Percentiles rank a stretch among this genome's conserved stretches.
Evolutionary conservation across 2,797 vertebrate genomes (phyloP).

Genomic region (Betta splendens): DNA sequence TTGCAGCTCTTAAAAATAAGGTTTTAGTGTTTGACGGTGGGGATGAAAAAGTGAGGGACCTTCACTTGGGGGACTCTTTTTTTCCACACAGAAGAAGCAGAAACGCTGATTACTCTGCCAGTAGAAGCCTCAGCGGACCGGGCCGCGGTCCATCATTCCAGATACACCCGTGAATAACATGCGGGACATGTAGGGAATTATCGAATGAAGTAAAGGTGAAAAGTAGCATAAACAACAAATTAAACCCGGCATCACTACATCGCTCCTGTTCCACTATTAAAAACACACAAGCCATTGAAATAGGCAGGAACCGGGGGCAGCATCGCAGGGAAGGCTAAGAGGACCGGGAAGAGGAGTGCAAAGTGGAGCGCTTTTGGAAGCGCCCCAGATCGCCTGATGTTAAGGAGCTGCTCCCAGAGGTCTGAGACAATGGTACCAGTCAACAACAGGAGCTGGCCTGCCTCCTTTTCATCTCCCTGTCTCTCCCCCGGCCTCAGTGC

Average conservation of each 20-base stretch:
- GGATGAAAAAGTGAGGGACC: conserved; percentile 9
- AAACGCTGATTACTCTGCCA: background rate
- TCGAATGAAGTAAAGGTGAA: background rate
- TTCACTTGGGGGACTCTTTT: conserved; percentile 16
- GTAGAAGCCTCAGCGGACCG: background rate
- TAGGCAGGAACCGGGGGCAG: conserved; percentile 5
- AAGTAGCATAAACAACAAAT: background rate
- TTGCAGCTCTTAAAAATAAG: conserved; percentile 11
- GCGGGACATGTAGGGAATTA: conserved; percentile 4
- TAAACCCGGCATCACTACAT: background rate
- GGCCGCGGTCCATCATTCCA: background rate
- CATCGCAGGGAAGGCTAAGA: conserved; percentile 35
- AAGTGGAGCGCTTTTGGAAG: conserved; percentile 67
- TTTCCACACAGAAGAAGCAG: conserved; percentile 1
- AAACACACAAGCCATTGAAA: conserved; percentile 10
- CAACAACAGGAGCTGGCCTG: conserved; percentile 64
- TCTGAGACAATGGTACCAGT: conserved; percentile 74
- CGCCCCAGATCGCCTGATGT: conserved; percentile 58
- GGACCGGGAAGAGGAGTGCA: conserved; percentile 52
- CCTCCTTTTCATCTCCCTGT: conserved; percentile 32
- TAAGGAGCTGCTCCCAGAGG: conserved; percentile 73
- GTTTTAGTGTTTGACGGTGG: conserved; percentile 8
- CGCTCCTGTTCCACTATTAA: background rate
- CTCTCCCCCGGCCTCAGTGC: conserved; percentile 43
- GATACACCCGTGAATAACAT: conserved; percentile 3